phyloP scores from a whole-genome alignment of 2,113 vertebrate genomes.

The Sardina pilchardus region DNA sequence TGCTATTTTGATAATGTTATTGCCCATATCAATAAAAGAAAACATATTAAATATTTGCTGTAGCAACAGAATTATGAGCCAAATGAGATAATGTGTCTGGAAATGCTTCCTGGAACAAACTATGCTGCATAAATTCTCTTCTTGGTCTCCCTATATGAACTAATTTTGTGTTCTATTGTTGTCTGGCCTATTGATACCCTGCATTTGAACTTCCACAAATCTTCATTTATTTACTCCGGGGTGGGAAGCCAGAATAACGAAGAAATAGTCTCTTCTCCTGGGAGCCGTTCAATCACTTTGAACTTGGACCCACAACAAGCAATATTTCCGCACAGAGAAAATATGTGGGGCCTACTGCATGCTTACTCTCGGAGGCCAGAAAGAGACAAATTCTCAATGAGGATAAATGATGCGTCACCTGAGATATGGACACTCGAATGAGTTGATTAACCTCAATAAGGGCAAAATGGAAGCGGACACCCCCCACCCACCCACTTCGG shows the following conservation, averaged over 20 bases:
- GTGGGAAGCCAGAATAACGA: constrained; percentile 49
- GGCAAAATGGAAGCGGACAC: constrained; percentile 63
- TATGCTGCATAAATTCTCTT: not conserved
- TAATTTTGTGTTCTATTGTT: not conserved
- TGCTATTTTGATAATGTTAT: not conserved
- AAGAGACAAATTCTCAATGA: constrained; percentile 40
- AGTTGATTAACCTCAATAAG: constrained; percentile 63
- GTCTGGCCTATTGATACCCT: constrained; percentile 22
- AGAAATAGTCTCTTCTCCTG: constrained; percentile 59
- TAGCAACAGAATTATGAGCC: not conserved
- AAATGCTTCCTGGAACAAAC: not conserved
- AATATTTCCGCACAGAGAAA: constrained; percentile 51
- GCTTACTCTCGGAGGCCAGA: constrained; percentile 56
- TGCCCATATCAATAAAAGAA: not conserved
- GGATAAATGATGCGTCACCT: constrained; percentile 48
- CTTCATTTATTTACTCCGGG: constrained; percentile 39
- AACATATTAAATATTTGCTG: not conserved
- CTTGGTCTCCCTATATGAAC: not conserved
- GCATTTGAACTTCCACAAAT: constrained; percentile 36
- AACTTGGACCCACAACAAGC: constrained; percentile 57
- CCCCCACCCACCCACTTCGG: constrained; percentile 19
- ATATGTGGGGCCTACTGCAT: constrained; percentile 50
- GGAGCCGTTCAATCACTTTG: constrained; percentile 67
- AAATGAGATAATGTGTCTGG: not conserved
- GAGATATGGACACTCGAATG: constrained; percentile 53